Evolutionary conservation across 2,888 invertebrate genomes (phyloP).

Genomic region (Apotomis turbidana): DNA sequence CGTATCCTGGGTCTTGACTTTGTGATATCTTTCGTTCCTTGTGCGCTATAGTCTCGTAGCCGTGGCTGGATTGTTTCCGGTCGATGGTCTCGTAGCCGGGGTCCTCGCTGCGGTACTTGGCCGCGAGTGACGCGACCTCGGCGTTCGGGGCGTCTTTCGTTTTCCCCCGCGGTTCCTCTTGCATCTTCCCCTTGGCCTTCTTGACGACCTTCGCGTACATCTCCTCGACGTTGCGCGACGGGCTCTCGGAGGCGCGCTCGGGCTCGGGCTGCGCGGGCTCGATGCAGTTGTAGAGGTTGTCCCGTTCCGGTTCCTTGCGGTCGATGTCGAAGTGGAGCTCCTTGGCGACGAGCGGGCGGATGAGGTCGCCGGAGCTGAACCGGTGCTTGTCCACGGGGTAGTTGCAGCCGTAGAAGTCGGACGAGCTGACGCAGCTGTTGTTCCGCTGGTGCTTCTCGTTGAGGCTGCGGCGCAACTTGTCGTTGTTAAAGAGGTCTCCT

Average conservation of each 20-base stretch:
- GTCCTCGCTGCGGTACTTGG: slow-evolving; percentile 74
- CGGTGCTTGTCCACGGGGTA: slow-evolving; percentile 81
- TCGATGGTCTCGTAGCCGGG: slow-evolving; percentile 81
- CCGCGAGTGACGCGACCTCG: slow-evolving; percentile 52
- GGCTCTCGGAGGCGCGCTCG: slow-evolving; percentile 73
- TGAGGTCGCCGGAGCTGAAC: slow-evolving; percentile 78
- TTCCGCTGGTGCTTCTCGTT: slow-evolving; percentile 82
- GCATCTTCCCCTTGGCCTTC: slow-evolving; percentile 81
- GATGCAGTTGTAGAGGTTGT: slow-evolving; percentile 75
- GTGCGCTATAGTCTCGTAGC: slow-evolving; percentile 84
- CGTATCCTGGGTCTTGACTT: slow-evolving; percentile 86
- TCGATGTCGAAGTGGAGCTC: slow-evolving; percentile 77
- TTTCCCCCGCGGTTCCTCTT: slow-evolving; percentile 63
- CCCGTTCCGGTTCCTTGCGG: slow-evolving; percentile 56
- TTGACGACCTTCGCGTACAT: slow-evolving; percentile 95
- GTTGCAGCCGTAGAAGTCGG: slow-evolving; percentile 82
- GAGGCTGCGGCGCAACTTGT: slow-evolving; percentile 76
- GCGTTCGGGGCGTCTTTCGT: slow-evolving; percentile 61
- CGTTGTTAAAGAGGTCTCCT: slow-evolving; percentile 79
- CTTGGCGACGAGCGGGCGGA: slow-evolving; percentile 75
- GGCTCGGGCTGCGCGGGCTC: slow-evolving; percentile 46
- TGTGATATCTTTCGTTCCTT: slow-evolving; percentile 72
- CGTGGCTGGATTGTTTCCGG: slow-evolving; percentile 80
- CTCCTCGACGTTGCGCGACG: slow-evolving; percentile 90
- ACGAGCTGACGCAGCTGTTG: slow-evolving; percentile 81